Evolutionary conservation across 2,888 invertebrate genomes (phyloP).

Genomic region (Leptopilina drosophilae): DNA sequence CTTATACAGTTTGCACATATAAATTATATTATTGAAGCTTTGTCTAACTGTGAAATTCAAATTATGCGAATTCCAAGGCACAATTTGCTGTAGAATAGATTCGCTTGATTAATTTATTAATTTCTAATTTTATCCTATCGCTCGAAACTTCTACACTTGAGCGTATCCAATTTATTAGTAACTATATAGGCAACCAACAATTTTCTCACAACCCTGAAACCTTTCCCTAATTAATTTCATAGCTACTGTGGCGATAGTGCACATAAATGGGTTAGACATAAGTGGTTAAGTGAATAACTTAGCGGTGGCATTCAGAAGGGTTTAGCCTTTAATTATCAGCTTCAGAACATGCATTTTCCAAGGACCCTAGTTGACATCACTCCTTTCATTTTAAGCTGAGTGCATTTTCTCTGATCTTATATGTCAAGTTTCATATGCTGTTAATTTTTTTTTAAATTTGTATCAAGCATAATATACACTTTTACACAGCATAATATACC

Average conservation of each 20-base stretch:
- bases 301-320: background rate
- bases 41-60: background rate
- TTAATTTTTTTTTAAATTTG: too few relatives aligned
- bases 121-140: background rate
- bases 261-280: constrained; percentile 59
- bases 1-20: too few relatives aligned
- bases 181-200: constrained; percentile 19
- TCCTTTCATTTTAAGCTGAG: background rate
- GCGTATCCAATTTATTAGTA: background rate
- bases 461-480: too few relatives aligned
- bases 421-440: background rate
- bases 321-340: constrained; percentile 21
- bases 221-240: constrained; percentile 63
- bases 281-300: constrained; percentile 71
- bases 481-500: too few relatives aligned
- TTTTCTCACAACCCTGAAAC: constrained; percentile 19
- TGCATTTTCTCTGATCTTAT: background rate
- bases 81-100: background rate
- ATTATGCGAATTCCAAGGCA: background rate
- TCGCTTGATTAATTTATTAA: constrained; percentile 5
- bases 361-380: background rate
- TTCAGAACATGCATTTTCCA: constrained; percentile 11
- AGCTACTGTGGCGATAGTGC: constrained; percentile 63
- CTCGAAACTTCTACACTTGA: background rate
- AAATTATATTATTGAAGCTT: background rate